These are phyloP conservation scores for Sebastes schlegelii DNA, from an alignment of 2,113 vertebrate genomes.

Conservation along the genomic window DNA sequence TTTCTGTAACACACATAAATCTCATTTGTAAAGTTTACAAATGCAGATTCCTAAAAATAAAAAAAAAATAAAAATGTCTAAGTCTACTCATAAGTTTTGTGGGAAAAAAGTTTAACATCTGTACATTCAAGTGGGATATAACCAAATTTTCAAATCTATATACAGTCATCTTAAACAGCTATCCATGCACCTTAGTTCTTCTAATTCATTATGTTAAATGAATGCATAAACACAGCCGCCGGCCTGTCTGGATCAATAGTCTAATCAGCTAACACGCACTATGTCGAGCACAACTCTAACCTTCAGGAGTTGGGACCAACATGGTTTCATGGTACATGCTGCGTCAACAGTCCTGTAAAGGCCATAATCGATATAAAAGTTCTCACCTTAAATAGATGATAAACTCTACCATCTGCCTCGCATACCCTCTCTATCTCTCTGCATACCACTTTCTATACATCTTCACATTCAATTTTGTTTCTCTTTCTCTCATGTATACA, in stretches of 20 bases:
- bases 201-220: conserved; percentile 2
- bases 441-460: conserved; percentile 13
- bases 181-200: neutral
- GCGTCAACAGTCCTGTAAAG: conserved; percentile 50
- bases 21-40: conserved; percentile 5
- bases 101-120: neutral
- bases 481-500: neutral
- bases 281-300: conserved; percentile 10
- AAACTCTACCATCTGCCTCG: conserved; percentile 31
- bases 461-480: neutral
- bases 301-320: conserved; percentile 22
- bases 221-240: conserved; percentile 9
- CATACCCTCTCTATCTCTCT: neutral
- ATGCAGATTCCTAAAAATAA: neutral
- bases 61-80: neutral
- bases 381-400: conserved; percentile 44
- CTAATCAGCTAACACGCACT: conserved; percentile 7
- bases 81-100: neutral
- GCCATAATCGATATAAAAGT: conserved; percentile 58
- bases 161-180: neutral
- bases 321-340: conserved; percentile 27
- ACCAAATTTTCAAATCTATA: no score
- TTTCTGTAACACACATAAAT: neutral
- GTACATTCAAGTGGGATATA: neutral
- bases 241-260: conserved; percentile 9